phyloP scores from a whole-genome alignment of 2,113 vertebrate genomes.

The Osmerus mordax region DNA sequence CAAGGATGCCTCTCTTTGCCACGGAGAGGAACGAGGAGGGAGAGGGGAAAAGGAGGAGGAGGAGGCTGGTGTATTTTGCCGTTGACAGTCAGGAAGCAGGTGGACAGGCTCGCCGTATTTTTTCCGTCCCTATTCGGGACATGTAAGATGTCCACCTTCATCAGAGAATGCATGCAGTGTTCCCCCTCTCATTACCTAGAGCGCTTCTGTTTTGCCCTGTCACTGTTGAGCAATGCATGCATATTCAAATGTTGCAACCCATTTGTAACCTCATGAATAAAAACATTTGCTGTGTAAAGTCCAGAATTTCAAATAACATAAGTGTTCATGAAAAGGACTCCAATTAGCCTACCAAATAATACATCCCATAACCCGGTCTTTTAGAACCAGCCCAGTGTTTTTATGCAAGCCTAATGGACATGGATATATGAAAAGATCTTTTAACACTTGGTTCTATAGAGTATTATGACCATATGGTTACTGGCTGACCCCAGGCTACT shows the following conservation, averaged over 20 bases:
- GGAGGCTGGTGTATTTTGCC: conserved; percentile 1
- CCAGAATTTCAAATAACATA: neutral
- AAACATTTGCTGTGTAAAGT: neutral
- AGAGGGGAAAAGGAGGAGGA: neutral
- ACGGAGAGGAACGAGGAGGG: neutral
- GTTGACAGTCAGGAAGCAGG: conserved; percentile 25
- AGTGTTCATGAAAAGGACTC: neutral
- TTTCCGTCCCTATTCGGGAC: neutral
- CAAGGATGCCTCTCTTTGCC: conserved; percentile 28
- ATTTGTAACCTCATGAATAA: neutral
- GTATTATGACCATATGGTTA: conserved; percentile 43
- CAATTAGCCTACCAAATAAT: neutral
- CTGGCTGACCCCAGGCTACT: conserved; percentile 33
- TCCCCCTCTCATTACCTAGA: neutral
- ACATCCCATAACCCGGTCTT: neutral
- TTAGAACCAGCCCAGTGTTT: neutral
- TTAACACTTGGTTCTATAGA: conserved; percentile 3
- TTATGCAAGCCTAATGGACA: neutral
- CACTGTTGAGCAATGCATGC: neutral
- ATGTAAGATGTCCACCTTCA: neutral
- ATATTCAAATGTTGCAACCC: conserved; percentile 1
- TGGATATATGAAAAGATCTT: conserved; percentile 12
- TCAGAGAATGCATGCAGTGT: neutral
- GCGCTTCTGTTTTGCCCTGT: neutral
- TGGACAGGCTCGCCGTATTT: conserved; percentile 15